Base-by-base conservation (phyloP, 2,888 invertebrate species). In the Tetragonula carbonaria region DNA sequence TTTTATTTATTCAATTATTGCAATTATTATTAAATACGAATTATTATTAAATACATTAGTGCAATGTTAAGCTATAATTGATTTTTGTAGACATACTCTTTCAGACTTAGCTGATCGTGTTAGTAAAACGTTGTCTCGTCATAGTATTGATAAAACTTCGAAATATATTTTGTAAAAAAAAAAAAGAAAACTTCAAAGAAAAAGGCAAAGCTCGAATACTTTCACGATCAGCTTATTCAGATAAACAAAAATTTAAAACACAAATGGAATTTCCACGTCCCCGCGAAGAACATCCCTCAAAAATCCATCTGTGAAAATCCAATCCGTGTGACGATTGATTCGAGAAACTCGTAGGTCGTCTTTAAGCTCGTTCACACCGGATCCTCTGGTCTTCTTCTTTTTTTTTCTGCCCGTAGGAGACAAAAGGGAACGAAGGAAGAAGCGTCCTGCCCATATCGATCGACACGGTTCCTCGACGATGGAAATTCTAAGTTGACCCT, bases 401-500 rank as follows among this genome's bases (percentile, higher is more conserved):
- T 33, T 53, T 18, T 38, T 51, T 51, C 18, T 6, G 45, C 14
- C 45, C 5, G 50, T 28, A 13, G 21, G 33, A 73, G 73, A 73
- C 73, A 63, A 73, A 70, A 63, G 62, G 50, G 1, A 50, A 51
- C 62, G 28, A 72, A 73, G 59, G 50, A 73, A 62, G 72, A 51
- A 21, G 50, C n/a, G 38, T 51, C 50, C 62, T 72, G 50, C 74
- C 66, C 74, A 80, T 62, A 85, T 85, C 81, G 85, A 86, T 85
- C 85, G 81, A 82, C 77, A 82, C 62, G 62, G 77, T 63, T 74
- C 68, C 80, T 74, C 67, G 74, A 82, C 80, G 75, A 50, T 55
- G 38, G 80, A 87, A 87, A 87, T 85, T 85, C 85, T 74, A 78
- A 80, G 82, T 70, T 85, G 85, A 82, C 87, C 85, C 87, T 87